Evolutionary conservation across 2,888 invertebrate genomes (phyloP).

Genomic region (Esperia sulphurella): DNA sequence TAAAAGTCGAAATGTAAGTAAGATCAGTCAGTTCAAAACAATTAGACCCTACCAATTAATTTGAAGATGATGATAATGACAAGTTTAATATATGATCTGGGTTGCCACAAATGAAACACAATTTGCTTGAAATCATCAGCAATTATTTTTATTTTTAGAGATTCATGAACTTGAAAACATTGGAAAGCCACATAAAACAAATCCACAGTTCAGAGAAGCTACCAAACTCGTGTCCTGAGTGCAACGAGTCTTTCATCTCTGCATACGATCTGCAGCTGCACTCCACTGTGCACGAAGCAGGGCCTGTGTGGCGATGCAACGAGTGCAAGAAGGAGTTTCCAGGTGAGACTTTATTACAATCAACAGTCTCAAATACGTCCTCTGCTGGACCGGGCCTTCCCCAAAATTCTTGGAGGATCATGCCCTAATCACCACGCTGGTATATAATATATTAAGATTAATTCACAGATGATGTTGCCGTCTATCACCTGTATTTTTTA

Average conservation of each 20-base stretch:
- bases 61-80: not conserved
- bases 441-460: no score
- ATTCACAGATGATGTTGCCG: no score
- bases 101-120: no score
- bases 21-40: no score
- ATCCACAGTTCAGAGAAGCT: slow-evolving; percentile 23
- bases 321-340: slow-evolving; percentile 71
- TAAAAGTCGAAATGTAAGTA: no score
- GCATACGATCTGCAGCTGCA: slow-evolving; percentile 72
- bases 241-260: slow-evolving; percentile 63
- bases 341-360: slow-evolving; percentile 39
- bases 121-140: not conserved
- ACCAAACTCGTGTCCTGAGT: slow-evolving; percentile 51
- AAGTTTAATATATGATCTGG: not conserved
- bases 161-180: slow-evolving; percentile 35
- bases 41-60: no score
- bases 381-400: not conserved
- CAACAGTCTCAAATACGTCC: not conserved
- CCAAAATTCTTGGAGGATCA: no score
- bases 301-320: slow-evolving; percentile 56
- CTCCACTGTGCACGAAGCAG: slow-evolving; percentile 55
- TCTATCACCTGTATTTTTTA: no score
- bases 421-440: no score
- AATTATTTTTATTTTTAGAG: slow-evolving; percentile 33
- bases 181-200: slow-evolving; percentile 37